A percentile compares a stretch with the other conserved stretches of the same genome.
Conservation (phyloP, 2,797 vertebrate species). For the Acanthopagrus latus region DNA sequence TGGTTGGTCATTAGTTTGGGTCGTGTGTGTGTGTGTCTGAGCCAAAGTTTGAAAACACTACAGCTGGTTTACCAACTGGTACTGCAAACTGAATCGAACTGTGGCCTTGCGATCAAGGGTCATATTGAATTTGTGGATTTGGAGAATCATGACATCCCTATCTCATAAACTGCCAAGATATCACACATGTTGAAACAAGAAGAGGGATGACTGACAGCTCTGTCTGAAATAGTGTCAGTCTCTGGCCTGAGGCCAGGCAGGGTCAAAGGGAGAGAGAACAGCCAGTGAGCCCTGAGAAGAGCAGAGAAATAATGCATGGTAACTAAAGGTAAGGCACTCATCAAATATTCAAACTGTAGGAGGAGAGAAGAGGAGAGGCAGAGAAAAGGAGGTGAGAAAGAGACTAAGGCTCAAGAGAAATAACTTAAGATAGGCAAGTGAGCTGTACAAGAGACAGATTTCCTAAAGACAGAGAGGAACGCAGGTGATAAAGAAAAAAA, state of each 20-base stretch:
- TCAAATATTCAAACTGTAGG: constrained; percentile 87
- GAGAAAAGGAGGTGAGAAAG: constrained; percentile 46
- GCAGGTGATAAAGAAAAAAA: neutral
- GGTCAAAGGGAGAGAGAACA: constrained; percentile 73
- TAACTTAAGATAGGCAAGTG: neutral
- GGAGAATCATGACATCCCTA: too few species aligned
- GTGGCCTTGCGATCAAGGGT: too few species aligned
- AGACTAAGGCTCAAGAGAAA: constrained; percentile 29
- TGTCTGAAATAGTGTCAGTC: constrained; percentile 59
- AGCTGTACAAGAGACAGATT: constrained; percentile 1
- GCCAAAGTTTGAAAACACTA: neutral
- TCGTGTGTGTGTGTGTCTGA: neutral
- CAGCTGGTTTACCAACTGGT: too few species aligned
- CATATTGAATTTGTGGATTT: too few species aligned
- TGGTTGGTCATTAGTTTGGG: too few species aligned
- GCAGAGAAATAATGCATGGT: constrained; percentile 91
- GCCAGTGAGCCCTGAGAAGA: constrained; percentile 79
- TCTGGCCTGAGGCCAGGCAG: constrained; percentile 63
- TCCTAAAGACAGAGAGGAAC: neutral
- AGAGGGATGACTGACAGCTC: constrained; percentile 43
- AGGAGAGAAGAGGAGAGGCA: constrained; percentile 64
- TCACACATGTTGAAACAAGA: constrained; percentile 9
- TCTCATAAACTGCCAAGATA: neutral
- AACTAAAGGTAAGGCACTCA: constrained; percentile 89
- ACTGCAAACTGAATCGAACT: too few species aligned